Base-by-base conservation (phyloP, 2,888 invertebrate species). In the Dascillus cervinus region DNA sequence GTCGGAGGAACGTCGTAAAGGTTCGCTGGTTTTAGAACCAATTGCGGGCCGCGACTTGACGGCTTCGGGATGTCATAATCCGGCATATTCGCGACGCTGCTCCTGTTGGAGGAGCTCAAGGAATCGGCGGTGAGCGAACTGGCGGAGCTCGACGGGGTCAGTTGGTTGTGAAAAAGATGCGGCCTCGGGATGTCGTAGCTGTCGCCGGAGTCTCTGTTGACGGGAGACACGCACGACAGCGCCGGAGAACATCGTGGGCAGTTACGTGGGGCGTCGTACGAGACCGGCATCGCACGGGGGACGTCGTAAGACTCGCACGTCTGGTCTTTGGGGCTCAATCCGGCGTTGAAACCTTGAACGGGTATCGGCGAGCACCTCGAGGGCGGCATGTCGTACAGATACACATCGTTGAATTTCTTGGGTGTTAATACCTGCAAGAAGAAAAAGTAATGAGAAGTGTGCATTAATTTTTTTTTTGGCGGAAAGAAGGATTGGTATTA, bases 391-490 rank as follows among this genome's bases (percentile, higher is more conserved):
- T 81, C 79, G 64, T 82, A 82, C 42, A 80, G 64, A 62, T 79
- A 82, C 26, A 81, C 77, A 61, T 82, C 81, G 50, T 82, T 81
- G 62, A 75, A 75, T 61, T 78, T 76, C 59, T 80, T 78, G 19
- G 81, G 79, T 35, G 79, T 79, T 42, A 79, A 69, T 39, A 79
- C 79, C 79, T 80, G 65, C 9, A 71, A 63, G 30, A 34, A 54
- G 31, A 41, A 37, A 39, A 32, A 24, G 13, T 6, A 12, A 17
- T 17, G 6, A 17, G 6, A 17, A 17, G 4, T 17, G 17, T 17
- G 6, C n/a, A n/a, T n/a, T n/a, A n/a, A n/a, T n/a, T n/a, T n/a
- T n/a, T n/a, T n/a, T n/a, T n/a, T n/a, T n/a, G n/a, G n/a, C n/a
- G n/a, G n/a, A n/a, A n/a, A n/a, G n/a, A n/a, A n/a, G n/a, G n/a